phyloP scores from a whole-genome alignment of 2,113 vertebrate genomes.

The Mus musculus region DNA sequence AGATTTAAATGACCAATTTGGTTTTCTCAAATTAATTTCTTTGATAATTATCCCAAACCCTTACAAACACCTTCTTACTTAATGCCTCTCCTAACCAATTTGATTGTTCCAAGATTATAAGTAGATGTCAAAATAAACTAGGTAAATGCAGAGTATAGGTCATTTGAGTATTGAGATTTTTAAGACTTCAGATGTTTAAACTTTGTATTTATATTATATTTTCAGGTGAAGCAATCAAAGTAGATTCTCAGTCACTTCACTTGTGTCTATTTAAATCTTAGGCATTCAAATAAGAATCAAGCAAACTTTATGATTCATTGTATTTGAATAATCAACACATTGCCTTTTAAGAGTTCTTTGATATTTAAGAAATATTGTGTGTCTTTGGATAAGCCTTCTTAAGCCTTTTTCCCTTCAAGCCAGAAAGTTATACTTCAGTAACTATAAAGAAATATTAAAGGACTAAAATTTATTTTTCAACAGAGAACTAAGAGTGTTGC shows the following conservation, averaged over 20 bases:
- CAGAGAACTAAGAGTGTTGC: constrained; percentile 33
- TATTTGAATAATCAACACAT: constrained; percentile 67
- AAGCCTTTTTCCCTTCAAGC: constrained; percentile 55
- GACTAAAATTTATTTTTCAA: constrained; percentile 63
- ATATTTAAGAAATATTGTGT: constrained; percentile 71
- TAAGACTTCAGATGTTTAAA: constrained; percentile 31
- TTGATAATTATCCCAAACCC: constrained; percentile 8
- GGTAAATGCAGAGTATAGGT: background rate
- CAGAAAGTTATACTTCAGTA: constrained; percentile 72
- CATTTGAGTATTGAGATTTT: constrained; percentile 33
- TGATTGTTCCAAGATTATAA: constrained; percentile 6
- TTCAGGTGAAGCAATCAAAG: constrained; percentile 39
- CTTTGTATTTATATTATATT: constrained; percentile 1
- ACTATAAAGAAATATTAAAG: constrained; percentile 55
- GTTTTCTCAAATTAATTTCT: constrained; percentile 52
- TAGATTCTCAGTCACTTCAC: background rate
- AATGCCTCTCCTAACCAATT: background rate
- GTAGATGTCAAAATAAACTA: background rate
- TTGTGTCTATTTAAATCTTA: constrained; percentile 26
- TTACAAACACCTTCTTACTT: background rate
- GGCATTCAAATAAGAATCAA: constrained; percentile 58
- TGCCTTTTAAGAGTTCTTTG: constrained; percentile 67
- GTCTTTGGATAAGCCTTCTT: constrained; percentile 65
- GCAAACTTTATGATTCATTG: constrained; percentile 52
- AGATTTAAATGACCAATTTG: background rate